These are phyloP conservation scores for Periplaneta americana DNA, from an alignment of 1,140 invertebrate genomes.

Conservation along the genomic window DNA sequence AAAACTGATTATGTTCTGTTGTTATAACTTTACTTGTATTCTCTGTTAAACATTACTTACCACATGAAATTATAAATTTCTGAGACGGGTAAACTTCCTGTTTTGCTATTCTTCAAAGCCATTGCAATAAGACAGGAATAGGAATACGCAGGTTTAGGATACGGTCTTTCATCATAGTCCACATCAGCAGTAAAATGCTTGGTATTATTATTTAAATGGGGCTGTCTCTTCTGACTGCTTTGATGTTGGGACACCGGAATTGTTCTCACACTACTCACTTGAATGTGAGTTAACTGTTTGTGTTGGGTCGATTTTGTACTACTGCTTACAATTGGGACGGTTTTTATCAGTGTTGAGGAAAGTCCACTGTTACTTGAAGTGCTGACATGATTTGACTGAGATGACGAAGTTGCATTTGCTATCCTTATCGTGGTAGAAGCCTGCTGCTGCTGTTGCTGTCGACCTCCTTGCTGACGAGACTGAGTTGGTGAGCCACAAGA, in stretches of 20 bases:
- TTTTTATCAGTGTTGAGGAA: background rate
- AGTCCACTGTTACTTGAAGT: background rate
- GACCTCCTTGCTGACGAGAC: background rate
- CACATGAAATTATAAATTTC: slow-evolving; percentile 99
- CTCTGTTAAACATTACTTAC: slow-evolving; percentile 61
- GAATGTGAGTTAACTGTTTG: background rate
- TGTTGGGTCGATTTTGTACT: slow-evolving; percentile 6
- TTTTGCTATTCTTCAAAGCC: slow-evolving; percentile 92
- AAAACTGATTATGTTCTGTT: too few species aligned
- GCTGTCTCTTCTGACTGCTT: background rate
- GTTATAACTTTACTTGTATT: too few species aligned
- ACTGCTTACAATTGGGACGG: background rate
- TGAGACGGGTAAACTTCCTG: slow-evolving; percentile 91
- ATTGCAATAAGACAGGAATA: slow-evolving; percentile 97
- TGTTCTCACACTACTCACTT: background rate
- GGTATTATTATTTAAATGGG: background rate
- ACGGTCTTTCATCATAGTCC: slow-evolving; percentile 60
- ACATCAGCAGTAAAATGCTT: slow-evolving; percentile 23
- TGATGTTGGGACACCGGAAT: background rate
- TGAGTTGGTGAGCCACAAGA: background rate
- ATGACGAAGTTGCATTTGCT: background rate
- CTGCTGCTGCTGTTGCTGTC: background rate
- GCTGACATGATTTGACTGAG: background rate
- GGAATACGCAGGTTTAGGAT: slow-evolving; percentile 95
- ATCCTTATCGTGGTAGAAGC: background rate